These are phyloP conservation scores for Rallus crepitans DNA, from an alignment of 2,797 vertebrate species.

Conservation along the genomic window DNA sequence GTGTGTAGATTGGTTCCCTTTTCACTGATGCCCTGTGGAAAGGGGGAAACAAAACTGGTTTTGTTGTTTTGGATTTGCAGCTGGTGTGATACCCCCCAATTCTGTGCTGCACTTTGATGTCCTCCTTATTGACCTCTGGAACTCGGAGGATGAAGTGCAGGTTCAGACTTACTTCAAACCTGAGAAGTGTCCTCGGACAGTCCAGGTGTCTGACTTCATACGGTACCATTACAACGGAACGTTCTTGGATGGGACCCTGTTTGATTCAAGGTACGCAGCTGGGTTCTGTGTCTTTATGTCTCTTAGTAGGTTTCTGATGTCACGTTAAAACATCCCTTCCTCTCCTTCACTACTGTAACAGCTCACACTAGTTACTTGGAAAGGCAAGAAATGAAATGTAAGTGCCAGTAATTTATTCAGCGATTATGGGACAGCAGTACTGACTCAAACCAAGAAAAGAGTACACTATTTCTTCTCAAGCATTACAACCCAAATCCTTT, in stretches of 20 bases:
- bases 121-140: constrained; percentile 96
- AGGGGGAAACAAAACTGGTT: not conserved
- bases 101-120: constrained; percentile 95
- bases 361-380: not conserved
- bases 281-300: not conserved
- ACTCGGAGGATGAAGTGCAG: constrained; percentile 89
- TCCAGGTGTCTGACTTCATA: constrained; percentile 95
- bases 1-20: not conserved
- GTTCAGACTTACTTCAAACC: constrained; percentile 89
- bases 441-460: not conserved
- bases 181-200: constrained; percentile 84
- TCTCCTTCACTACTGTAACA: not conserved
- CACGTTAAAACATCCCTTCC: not conserved
- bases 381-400: not conserved
- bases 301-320: not conserved
- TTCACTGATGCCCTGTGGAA: fast-evolving
- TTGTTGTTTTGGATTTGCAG: constrained; percentile 72
- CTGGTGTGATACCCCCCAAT: constrained; percentile 90
- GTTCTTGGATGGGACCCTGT: constrained; percentile 93
- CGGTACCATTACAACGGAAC: constrained; percentile 98
- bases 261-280: constrained; percentile 86
- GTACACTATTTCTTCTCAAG: not conserved
- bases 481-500: not conserved
- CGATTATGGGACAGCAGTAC: not conserved
- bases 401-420: not conserved